Percentiles rank a stretch among this genome's conserved stretches.
Evolutionary conservation across 2,113 vertebrate genomes (phyloP).

Genomic region (Chloroceryle aenea): DNA sequence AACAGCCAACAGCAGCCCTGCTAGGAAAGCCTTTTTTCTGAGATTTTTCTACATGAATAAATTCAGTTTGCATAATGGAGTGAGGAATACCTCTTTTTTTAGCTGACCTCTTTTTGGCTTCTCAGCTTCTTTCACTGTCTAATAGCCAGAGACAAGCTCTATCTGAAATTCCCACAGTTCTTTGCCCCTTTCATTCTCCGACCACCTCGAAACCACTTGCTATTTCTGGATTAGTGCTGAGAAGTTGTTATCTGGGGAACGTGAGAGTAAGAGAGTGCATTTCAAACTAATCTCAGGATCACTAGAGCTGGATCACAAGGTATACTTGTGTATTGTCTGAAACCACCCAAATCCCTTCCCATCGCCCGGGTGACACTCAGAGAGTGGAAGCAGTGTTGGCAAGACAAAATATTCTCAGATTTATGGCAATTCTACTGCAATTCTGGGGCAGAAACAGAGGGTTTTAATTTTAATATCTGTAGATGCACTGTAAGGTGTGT

Average conservation of each 20-base stretch:
- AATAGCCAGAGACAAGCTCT: conserved; percentile 25
- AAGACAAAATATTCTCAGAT: not conserved
- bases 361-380: not conserved
- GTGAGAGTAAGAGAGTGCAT: not conserved
- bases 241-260: not conserved
- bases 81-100: conserved; percentile 51
- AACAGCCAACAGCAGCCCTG: not conserved
- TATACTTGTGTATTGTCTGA: not conserved
- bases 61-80: conserved; percentile 43
- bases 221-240: conserved; percentile 42
- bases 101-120: conserved; percentile 62
- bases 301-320: not conserved
- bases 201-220: conserved; percentile 40
- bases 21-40: not conserved
- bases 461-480: not conserved
- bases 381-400: not conserved
- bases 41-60: conserved; percentile 32
- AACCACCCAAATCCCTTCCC: not conserved
- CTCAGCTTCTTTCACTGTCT: conserved; percentile 52
- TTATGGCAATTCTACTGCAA: not conserved
- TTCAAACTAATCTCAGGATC: not conserved
- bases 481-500: not conserved
- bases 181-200: not conserved
- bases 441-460: not conserved
- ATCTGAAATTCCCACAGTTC: conserved; percentile 42